Conservation (phyloP, 2,113 vertebrate species). For the Tragelaphus buxtoni region DNA sequence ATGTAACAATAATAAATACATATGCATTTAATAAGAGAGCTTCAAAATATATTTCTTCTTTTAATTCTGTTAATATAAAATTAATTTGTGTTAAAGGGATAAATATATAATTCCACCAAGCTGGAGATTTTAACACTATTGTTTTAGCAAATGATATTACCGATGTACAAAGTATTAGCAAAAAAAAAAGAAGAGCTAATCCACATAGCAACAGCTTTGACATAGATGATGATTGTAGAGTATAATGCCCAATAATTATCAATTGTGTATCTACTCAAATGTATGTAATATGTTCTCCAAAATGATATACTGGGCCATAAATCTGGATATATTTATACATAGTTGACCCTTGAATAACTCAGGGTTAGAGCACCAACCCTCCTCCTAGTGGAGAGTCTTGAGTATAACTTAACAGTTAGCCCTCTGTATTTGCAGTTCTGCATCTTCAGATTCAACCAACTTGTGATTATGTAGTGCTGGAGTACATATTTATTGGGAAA, state of each 20-base stretch:
- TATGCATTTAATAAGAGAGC: neutral
- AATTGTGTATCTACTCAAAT: neutral
- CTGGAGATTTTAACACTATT: neutral
- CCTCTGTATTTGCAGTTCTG: neutral
- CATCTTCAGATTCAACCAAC: neutral
- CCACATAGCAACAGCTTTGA: neutral
- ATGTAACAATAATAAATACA: neutral
- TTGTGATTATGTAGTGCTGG: neutral
- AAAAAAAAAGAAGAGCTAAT: neutral
- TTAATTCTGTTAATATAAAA: neutral
- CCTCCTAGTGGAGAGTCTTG: neutral
- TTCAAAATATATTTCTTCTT: neutral
- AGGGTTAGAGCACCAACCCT: neutral
- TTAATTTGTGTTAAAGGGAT: neutral
- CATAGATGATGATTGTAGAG: neutral
- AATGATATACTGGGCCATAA: neutral
- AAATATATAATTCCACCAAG: neutral
- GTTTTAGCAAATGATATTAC: neutral
- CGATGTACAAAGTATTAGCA: neutral
- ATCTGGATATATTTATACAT: neutral
- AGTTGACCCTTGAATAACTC: neutral
- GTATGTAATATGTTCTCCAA: neutral
- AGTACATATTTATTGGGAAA: neutral
- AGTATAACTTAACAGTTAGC: neutral
- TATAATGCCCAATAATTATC: neutral